These are phyloP conservation scores for Babylonia areolata DNA, from an alignment of 1,140 invertebrate genomes.

Conservation along the genomic window DNA sequence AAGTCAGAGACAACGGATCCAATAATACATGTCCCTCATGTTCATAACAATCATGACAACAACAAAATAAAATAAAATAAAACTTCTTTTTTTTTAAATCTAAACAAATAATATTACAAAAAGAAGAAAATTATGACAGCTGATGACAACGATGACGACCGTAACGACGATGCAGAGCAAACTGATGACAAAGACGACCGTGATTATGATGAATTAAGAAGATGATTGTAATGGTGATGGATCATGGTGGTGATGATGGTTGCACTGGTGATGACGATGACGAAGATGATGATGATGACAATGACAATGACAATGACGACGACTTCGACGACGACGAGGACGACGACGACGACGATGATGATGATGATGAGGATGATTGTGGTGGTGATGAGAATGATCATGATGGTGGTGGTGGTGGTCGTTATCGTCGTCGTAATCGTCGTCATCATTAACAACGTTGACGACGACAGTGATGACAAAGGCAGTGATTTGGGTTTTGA, in stretches of 20 bases:
- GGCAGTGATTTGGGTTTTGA: no score
- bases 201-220: not conserved
- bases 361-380: not conserved
- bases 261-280: not conserved
- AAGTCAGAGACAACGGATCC: no score
- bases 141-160: no score
- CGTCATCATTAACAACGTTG: not conserved
- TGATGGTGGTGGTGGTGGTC: not conserved
- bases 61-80: no score
- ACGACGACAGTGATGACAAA: constrained; percentile 10
- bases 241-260: not conserved
- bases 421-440: no score
- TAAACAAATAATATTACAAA: not conserved
- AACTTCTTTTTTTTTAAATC: not conserved
- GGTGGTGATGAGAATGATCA: not conserved
- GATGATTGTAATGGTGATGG: not conserved
- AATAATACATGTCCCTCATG: no score
- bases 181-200: no score
- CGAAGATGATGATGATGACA: not conserved
- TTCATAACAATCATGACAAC: no score
- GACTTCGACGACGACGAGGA: not conserved
- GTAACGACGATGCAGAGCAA: no score
- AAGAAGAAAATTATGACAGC: not conserved
- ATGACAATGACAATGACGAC: not conserved
- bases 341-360: constrained; percentile 16